phyloP scores from a whole-genome alignment of 2,113 vertebrate species.

The Ascaphus truei region DNA sequence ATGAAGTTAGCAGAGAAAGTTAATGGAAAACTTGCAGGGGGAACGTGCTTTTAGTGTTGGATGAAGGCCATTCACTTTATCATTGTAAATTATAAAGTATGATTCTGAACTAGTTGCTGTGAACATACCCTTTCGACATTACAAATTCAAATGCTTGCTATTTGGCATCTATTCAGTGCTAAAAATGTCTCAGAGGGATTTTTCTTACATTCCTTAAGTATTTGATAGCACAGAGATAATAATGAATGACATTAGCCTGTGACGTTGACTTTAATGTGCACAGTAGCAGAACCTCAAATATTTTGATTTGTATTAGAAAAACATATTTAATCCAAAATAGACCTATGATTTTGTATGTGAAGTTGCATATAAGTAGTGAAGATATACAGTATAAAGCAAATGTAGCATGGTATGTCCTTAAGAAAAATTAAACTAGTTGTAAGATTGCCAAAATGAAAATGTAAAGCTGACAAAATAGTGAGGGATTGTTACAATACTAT shows the following conservation, averaged over 20 bases:
- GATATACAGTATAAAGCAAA: too few relatives aligned
- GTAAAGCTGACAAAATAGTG: too few relatives aligned
- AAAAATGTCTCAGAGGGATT: not conserved
- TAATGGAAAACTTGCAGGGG: not conserved
- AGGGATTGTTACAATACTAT: too few relatives aligned
- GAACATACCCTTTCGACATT: not conserved
- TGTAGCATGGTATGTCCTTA: too few relatives aligned
- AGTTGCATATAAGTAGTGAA: too few relatives aligned
- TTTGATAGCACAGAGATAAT: not conserved
- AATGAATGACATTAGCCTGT: not conserved
- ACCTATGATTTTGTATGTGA: too few relatives aligned
- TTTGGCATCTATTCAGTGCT: not conserved
- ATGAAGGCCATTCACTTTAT: not conserved
- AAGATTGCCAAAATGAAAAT: too few relatives aligned
- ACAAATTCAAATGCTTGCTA: not conserved
- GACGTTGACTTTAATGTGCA: not conserved
- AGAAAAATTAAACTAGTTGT: too few relatives aligned
- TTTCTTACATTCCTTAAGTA: not conserved
- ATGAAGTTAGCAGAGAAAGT: not conserved
- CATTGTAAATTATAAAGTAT: conserved; percentile 15
- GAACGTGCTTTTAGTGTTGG: not conserved
- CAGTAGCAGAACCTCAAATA: not conserved
- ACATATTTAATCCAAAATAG: too few relatives aligned
- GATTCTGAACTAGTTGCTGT: not conserved
- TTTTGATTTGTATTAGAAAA: too few relatives aligned